A percentile compares a stretch with the other conserved stretches of the same genome.
phyloP scores from a whole-genome alignment of 1,140 invertebrate genomes.

The Ctenoplectra terminalis region DNA sequence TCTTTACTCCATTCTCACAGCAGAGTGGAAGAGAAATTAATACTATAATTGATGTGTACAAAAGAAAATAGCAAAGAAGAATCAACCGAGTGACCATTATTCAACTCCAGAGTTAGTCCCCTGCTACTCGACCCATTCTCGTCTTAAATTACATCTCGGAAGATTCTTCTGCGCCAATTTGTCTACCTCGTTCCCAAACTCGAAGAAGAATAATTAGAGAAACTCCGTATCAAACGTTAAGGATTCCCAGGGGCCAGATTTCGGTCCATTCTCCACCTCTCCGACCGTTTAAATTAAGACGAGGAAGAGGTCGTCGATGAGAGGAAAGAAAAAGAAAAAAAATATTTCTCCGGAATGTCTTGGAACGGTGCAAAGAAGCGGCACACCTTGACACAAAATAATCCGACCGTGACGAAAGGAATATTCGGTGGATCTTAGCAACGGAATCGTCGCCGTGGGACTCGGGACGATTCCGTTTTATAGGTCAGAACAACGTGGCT shows the following conservation, averaged over 20 bases:
- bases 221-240: background rate
- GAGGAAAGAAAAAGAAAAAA: no score
- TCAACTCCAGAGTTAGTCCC: no score
- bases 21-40: no score
- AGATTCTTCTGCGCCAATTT: background rate
- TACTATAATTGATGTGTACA: no score
- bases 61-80: no score
- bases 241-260: background rate
- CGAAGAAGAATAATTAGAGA: background rate
- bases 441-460: background rate
- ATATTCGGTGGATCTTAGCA: background rate
- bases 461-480: conserved; percentile 27
- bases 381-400: conserved; percentile 25
- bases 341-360: background rate
- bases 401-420: conserved; percentile 5
- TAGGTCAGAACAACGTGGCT: conserved; percentile 28
- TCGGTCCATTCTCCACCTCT: background rate
- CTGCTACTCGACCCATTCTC: no score
- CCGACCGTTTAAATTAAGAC: background rate
- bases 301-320: background rate
- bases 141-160: no score
- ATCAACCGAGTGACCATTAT: no score
- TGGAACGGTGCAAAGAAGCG: background rate
- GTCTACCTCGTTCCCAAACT: no score
- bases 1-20: no score